phyloP scores from a whole-genome alignment of 2,888 invertebrate species.

The Yponomeuta cagnagella region DNA sequence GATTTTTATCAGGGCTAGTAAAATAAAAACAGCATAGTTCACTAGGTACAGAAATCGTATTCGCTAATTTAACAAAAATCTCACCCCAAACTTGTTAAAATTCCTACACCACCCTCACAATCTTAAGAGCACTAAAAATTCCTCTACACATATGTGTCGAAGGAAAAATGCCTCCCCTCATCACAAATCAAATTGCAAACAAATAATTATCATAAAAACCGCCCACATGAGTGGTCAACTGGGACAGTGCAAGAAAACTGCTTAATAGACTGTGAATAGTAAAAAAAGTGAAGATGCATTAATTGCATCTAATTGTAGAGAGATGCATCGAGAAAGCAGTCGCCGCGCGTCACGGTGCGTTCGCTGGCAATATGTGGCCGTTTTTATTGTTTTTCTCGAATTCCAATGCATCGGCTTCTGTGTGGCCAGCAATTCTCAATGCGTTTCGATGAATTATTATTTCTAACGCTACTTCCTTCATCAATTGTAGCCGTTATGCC shows the following conservation, averaged over 20 bases:
- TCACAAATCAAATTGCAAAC: not conserved
- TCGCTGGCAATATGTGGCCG: constrained; percentile 42
- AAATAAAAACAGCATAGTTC: no score
- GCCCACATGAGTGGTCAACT: constrained; percentile 28
- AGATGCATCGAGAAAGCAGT: constrained; percentile 60
- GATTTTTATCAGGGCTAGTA: no score
- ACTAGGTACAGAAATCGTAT: no score
- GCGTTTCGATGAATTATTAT: not conserved
- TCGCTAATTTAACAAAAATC: not conserved
- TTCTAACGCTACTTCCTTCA: not conserved
- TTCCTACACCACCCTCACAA: not conserved
- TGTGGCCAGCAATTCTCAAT: not conserved
- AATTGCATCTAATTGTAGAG: constrained; percentile 54
- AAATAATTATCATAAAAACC: constrained; percentile 4
- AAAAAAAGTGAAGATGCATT: constrained; percentile 66
- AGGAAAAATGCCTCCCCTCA: not conserved
- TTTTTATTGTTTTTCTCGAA: constrained; percentile 25
- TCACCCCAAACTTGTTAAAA: not conserved
- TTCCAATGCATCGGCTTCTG: constrained; percentile 5
- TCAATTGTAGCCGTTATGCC: constrained; percentile 1
- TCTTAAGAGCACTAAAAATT: not conserved
- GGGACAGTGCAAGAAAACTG: constrained; percentile 49
- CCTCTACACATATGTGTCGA: not conserved
- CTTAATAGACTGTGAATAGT: constrained; percentile 61
- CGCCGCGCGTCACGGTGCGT: constrained; percentile 46